These are phyloP conservation scores for Asteroscopus sphinx DNA, from an alignment of 2,888 invertebrate species.

Conservation along the genomic window DNA sequence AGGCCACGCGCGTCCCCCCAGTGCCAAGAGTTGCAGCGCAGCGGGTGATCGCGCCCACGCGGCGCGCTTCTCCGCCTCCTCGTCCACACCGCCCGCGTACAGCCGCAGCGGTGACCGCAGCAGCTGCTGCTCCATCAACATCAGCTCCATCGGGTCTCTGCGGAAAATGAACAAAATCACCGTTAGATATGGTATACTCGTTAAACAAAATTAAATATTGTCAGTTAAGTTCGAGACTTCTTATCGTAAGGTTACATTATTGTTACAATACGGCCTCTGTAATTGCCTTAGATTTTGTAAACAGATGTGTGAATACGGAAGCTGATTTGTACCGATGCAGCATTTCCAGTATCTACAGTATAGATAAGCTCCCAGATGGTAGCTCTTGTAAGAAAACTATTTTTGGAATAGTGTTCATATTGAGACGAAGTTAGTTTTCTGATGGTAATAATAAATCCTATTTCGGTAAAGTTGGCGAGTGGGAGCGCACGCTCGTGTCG, in stretches of 20 bases:
- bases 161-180: slow-evolving; percentile 64
- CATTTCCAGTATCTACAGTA: slow-evolving; percentile 20
- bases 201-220: neutral
- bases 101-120: slow-evolving; percentile 91
- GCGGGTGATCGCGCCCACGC: slow-evolving; percentile 88
- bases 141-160: slow-evolving; percentile 95
- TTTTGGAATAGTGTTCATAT: slow-evolving; percentile 41
- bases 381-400: slow-evolving; percentile 29
- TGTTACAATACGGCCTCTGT: neutral
- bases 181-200: slow-evolving; percentile 20
- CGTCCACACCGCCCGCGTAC: slow-evolving; percentile 91
- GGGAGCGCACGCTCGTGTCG: slow-evolving; percentile 49
- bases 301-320: neutral
- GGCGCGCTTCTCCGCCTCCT: slow-evolving; percentile 89
- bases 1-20: slow-evolving; percentile 94
- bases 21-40: slow-evolving; percentile 81
- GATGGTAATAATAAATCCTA: slow-evolving; percentile 59
- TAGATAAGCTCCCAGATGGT: no score
- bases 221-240: no score
- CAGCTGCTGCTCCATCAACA: slow-evolving; percentile 94
- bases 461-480: slow-evolving; percentile 49
- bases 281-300: slow-evolving; percentile 9
- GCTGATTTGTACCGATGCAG: neutral
- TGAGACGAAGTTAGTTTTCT: slow-evolving; percentile 43
- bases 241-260: neutral